These are phyloP conservation scores for Ophioninae sp. DNA, from an alignment of 2,888 invertebrate species.

Conservation along the genomic window DNA sequence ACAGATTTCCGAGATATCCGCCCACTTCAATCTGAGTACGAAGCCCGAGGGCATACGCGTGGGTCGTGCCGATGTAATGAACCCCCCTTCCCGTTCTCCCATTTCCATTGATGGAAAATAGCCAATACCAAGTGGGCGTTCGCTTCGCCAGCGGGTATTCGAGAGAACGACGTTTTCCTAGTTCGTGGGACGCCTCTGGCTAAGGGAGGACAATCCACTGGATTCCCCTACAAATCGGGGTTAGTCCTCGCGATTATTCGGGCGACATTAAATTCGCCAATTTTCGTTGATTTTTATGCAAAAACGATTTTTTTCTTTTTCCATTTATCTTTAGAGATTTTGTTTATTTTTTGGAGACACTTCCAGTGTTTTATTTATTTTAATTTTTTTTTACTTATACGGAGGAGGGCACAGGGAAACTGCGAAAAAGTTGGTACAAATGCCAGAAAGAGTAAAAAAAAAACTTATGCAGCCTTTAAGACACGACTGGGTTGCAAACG, in stretches of 20 bases:
- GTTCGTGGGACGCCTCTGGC: slow-evolving; percentile 45
- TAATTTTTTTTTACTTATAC: no score
- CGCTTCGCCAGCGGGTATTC: slow-evolving; percentile 37
- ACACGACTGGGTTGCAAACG: background rate
- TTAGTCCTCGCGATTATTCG: background rate
- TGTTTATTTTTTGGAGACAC: no score
- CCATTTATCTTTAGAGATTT: no score
- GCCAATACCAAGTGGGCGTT: slow-evolving; percentile 55
- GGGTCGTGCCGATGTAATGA: slow-evolving; percentile 17
- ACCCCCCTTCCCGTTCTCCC: background rate
- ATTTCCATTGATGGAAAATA: slow-evolving; percentile 59
- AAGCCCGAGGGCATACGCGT: slow-evolving; percentile 46
- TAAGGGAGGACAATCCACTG: slow-evolving; percentile 10
- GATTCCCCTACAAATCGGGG: background rate
- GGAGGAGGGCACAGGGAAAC: no score
- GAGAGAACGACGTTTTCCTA: slow-evolving; percentile 10
- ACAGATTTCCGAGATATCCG: slow-evolving; percentile 33
- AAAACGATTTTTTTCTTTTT: no score
- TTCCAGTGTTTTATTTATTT: no score
- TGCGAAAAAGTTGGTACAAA: no score
- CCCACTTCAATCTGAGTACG: slow-evolving; percentile 56
- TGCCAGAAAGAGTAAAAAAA: no score
- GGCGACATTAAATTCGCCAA: background rate
- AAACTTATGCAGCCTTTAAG: background rate
- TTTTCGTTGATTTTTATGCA: background rate